Conservation (phyloP, 2,888 invertebrate species). For the Watsonalla binaria region DNA sequence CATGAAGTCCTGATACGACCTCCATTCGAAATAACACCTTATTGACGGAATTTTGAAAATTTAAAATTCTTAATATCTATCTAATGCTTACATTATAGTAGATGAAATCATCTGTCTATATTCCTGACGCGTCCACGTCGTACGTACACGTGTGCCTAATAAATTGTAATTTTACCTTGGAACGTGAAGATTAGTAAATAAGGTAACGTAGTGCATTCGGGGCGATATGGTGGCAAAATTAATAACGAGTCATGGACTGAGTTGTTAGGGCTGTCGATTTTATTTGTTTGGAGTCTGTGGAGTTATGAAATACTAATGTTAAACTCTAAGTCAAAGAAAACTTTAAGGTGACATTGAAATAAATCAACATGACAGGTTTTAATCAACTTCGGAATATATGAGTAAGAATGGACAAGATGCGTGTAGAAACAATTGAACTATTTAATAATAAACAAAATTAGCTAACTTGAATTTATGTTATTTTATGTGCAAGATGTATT, state of each 20-base stretch:
- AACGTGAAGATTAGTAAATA: conserved; percentile 33
- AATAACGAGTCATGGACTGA: conserved; percentile 60
- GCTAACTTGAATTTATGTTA: conserved; percentile 77
- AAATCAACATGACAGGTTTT: conserved; percentile 44
- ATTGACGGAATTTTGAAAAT: too few species aligned
- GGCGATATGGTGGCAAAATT: conserved; percentile 36
- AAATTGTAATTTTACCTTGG: conserved; percentile 20
- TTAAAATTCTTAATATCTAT: too few species aligned
- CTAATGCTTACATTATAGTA: too few species aligned
- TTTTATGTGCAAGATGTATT: conserved; percentile 76
- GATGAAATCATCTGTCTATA: too few species aligned
- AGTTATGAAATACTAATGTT: conserved; percentile 40
- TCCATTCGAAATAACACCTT: too few species aligned
- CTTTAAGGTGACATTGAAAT: conserved; percentile 21
- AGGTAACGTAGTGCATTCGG: conserved; percentile 35
- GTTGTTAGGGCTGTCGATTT: conserved; percentile 41
- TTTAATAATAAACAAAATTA: conserved; percentile 65
- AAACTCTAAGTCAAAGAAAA: conserved; percentile 54
- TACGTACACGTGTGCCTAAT: background rate
- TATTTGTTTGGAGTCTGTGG: conserved; percentile 36
- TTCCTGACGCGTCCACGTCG: too few species aligned
- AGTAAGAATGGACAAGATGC: conserved; percentile 41
- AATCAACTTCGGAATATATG: conserved; percentile 34
- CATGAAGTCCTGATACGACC: too few species aligned
- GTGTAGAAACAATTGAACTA: conserved; percentile 71